phyloP scores from a whole-genome alignment of 2,888 invertebrate genomes.

The Heliconius ethilla region DNA sequence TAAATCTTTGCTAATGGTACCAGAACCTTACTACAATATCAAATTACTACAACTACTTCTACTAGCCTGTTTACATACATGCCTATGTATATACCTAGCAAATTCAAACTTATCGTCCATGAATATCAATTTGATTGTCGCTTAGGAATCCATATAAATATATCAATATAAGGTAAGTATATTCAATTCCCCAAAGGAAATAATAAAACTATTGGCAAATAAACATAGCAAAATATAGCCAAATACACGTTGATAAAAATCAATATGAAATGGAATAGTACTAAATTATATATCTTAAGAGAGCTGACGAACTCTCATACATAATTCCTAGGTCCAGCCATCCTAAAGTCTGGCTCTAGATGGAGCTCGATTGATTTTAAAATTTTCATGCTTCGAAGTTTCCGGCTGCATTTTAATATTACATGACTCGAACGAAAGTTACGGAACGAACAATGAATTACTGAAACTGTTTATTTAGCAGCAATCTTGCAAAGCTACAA shows the following conservation, averaged over 20 bases:
- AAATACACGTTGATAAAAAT: not conserved
- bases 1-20: too few species aligned
- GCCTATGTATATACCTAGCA: too few species aligned
- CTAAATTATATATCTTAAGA: conserved; percentile 12
- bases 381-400: conserved; percentile 32
- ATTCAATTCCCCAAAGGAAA: not conserved
- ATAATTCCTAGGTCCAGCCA: conserved; percentile 32
- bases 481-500: conserved; percentile 20
- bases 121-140: not conserved
- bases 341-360: conserved; percentile 17
- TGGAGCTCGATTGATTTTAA: conserved; percentile 30
- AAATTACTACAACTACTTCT: too few species aligned
- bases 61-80: too few species aligned
- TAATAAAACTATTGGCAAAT: not conserved
- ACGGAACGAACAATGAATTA: conserved; percentile 22
- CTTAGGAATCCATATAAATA: not conserved
- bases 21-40: too few species aligned
- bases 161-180: not conserved
- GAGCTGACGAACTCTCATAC: conserved; percentile 30
- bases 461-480: conserved; percentile 20
- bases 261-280: not conserved
- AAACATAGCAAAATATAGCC: not conserved
- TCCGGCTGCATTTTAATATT: conserved; percentile 25
- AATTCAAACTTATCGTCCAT: not conserved
- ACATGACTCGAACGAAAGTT: conserved; percentile 12